Evolutionary conservation across 2,113 vertebrate species (phyloP), one percentile per base, ranked within the genome.

Genomic region (Pachyramphus minor): DNA sequence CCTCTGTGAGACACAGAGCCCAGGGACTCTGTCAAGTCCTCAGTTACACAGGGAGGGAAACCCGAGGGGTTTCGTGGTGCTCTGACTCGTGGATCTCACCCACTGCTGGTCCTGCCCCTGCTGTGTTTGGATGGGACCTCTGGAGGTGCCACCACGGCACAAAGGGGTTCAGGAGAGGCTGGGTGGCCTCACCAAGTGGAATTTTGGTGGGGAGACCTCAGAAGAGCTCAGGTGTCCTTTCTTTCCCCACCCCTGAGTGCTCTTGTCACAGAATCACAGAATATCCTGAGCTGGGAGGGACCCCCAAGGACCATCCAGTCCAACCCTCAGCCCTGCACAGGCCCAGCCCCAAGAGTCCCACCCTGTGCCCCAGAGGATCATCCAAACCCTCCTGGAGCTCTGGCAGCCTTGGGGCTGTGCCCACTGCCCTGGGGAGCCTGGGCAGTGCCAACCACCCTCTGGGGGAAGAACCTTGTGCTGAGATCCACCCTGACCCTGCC

Each of bases 21-120:
- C 0, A 0, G 47, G 79, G 67, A 56, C 62, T 1, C 28, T 11
- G 28, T 30, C n/a, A n/a, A 19, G 53, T 8, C 53, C 53, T 21
- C 11, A 27, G 24, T 27, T 55, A 47, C 44, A 5, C 15, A 7
- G 3, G 6, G 24, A 50, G 50, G 27, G 14, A 37, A 53, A 50
- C 12, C 21, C 0, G 0, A 2, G 33, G n/a, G 11, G 56, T 23
- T n/a, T 11, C 11, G 11, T 1, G 14, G 77, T 1, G 11, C 25
- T 17, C 71, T 8, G 39, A 14, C 9, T 2, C 4, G 35, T 0
- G 1, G 31, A 13, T 35, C 42, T n/a, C 14, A 1, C 45, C 63
- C 50, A 12, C 24, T 1, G 4, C 30, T 41, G 9, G 55, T 59
- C 2, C 2, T 8, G 19, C 50, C 71, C 49, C 42, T 35, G 30